phyloP scores from a whole-genome alignment of 2,888 invertebrate species.

The Ephialtes manifestator region DNA sequence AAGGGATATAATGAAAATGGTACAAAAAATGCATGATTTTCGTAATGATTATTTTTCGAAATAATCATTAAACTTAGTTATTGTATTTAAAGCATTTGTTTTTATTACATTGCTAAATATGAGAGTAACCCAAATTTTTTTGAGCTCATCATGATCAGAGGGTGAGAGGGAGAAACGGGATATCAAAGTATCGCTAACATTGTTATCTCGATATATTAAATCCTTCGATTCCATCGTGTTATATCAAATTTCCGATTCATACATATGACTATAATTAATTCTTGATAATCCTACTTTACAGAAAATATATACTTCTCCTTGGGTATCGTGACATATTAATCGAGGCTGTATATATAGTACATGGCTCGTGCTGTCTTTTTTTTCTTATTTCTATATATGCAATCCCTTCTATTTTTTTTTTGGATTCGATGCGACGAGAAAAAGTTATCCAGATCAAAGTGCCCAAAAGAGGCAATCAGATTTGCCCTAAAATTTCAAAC shows the following conservation, averaged over 20 bases:
- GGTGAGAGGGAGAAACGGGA: constrained; percentile 39
- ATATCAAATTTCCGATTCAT: constrained; percentile 52
- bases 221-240: constrained; percentile 21
- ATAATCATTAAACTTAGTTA: background rate
- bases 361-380: constrained; percentile 52
- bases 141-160: background rate
- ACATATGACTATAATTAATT: constrained; percentile 55
- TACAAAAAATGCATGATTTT: background rate
- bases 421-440: constrained; percentile 41
- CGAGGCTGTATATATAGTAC: constrained; percentile 62
- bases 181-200: constrained; percentile 31
- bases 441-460: constrained; percentile 21
- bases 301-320: constrained; percentile 69
- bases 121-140: background rate
- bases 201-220: constrained; percentile 30
- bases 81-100: background rate
- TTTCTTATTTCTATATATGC: constrained; percentile 10
- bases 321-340: constrained; percentile 60
- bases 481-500: background rate
- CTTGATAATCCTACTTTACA: constrained; percentile 68
- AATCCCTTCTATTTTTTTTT: constrained; percentile 19
- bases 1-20: background rate
- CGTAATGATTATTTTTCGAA: background rate
- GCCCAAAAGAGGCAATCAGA: background rate
- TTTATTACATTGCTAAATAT: background rate